Conservation (phyloP, 2,797 vertebrate genomes). For the Lithobates pipiens region DNA sequence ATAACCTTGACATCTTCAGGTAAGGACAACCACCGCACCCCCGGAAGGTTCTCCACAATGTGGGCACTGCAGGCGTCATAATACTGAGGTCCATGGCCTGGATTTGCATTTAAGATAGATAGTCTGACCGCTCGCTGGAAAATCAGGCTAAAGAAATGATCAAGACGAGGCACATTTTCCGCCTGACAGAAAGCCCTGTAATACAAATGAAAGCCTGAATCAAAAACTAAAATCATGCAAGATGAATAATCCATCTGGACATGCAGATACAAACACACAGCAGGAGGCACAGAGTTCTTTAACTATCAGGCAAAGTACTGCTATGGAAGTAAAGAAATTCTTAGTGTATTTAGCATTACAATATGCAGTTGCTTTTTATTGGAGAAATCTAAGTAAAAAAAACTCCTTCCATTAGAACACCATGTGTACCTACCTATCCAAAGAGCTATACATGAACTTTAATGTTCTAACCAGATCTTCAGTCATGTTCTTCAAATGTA, state of each 20-base stretch:
- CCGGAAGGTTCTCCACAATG: constrained; percentile 87
- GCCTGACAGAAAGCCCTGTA: constrained; percentile 87
- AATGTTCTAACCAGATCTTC: constrained; percentile 85
- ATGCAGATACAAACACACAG: constrained; percentile 19
- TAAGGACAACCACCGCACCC: constrained; percentile 88
- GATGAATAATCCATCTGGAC: constrained; percentile 21
- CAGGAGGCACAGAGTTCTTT: constrained; percentile 10
- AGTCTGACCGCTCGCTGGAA: constrained; percentile 92
- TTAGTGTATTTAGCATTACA: constrained; percentile 20
- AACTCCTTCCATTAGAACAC: not conserved
- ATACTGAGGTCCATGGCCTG: constrained; percentile 65
- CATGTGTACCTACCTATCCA: constrained; percentile 80
- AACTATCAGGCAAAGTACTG: not conserved
- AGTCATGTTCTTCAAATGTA: constrained; percentile 87
- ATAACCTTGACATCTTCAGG: constrained; percentile 88
- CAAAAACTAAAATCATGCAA: constrained; percentile 13
- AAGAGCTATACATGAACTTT: constrained; percentile 90
- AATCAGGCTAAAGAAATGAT: constrained; percentile 95
- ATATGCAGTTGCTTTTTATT: not conserved
- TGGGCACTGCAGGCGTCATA: constrained; percentile 75
- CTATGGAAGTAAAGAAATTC: not conserved
- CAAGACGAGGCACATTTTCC: constrained; percentile 83
- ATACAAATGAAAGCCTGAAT: constrained; percentile 61
- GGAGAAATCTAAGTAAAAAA: not conserved
- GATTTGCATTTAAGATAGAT: constrained; percentile 65